A percentile compares a stretch with the other conserved stretches of the same genome.
These are phyloP conservation scores for Matsumyia berberina DNA, from an alignment of 2,888 invertebrate species.

Conservation along the genomic window DNA sequence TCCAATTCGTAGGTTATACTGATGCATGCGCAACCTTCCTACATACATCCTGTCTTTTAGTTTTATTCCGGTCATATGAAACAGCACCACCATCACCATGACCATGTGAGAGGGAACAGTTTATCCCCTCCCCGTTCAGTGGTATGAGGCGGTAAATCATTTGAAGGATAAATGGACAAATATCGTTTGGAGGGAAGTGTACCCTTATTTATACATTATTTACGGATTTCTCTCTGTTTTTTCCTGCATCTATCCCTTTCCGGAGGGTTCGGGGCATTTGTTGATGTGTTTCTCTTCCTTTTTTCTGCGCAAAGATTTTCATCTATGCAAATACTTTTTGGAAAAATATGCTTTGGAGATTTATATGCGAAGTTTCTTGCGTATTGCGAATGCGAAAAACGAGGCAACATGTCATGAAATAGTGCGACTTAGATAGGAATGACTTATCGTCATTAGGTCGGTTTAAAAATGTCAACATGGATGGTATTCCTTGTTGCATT, in stretches of 20 bases:
- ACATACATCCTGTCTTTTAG: constrained; percentile 64
- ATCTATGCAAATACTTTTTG: constrained; percentile 31
- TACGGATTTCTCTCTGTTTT: constrained; percentile 37
- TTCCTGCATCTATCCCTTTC: background rate
- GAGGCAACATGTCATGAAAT: constrained; percentile 2
- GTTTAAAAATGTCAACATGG: too few species aligned
- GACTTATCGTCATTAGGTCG: background rate
- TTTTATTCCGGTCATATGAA: constrained; percentile 43
- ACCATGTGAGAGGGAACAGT: constrained; percentile 44
- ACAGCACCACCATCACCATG: background rate
- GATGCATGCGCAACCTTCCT: constrained; percentile 66
- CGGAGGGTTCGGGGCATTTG: constrained; percentile 35
- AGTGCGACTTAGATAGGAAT: constrained; percentile 14
- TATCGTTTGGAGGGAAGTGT: constrained; percentile 69
- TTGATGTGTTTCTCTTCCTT: constrained; percentile 32
- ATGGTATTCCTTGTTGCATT: too few species aligned
- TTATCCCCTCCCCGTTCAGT: constrained; percentile 49
- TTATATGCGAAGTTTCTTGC: background rate
- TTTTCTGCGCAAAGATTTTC: constrained; percentile 27
- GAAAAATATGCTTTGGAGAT: constrained; percentile 8
- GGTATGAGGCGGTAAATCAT: constrained; percentile 65
- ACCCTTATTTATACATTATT: constrained; percentile 70
- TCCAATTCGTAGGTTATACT: constrained; percentile 50
- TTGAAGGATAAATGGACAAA: constrained; percentile 75
- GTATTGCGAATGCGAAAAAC: background rate